Percentiles rank a stretch among this genome's conserved stretches.
Evolutionary conservation across 2,797 vertebrate species (phyloP).

Genomic region (Salmo trutta): DNA sequence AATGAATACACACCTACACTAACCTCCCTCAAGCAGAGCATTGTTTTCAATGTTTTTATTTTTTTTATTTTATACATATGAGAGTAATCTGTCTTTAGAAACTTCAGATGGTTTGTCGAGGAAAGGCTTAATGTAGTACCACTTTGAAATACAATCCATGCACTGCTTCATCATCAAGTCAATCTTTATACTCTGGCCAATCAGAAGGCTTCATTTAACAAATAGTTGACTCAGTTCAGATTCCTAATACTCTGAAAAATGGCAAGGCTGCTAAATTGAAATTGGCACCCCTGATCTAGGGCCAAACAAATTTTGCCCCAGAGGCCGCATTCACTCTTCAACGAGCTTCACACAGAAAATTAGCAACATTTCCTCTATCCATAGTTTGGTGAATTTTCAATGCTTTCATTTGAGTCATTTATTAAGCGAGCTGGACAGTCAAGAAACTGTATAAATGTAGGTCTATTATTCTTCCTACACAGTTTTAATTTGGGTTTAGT

Average conservation of each 20-base stretch:
- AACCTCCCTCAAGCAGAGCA: conserved; percentile 4
- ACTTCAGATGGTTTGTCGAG: not conserved
- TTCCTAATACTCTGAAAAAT: not conserved
- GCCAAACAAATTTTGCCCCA: too few relatives aligned
- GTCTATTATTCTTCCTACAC: too few relatives aligned
- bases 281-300: not conserved
- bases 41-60: conserved; percentile 24
- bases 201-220: not conserved
- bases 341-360: too few relatives aligned
- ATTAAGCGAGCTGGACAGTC: too few relatives aligned
- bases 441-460: too few relatives aligned
- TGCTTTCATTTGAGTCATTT: too few relatives aligned
- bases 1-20: not conserved
- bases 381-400: too few relatives aligned
- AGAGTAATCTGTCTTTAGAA: conserved; percentile 13
- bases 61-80: not conserved
- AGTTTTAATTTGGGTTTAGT: too few relatives aligned
- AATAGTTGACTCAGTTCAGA: not conserved
- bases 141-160: not conserved
- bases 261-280: not conserved
- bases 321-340: too few relatives aligned
- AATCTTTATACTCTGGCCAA: not conserved
- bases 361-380: too few relatives aligned
- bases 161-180: not conserved
- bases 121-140: not conserved